Conservation (phyloP, 2,113 vertebrate species). For the Pluvialis apricaria region DNA sequence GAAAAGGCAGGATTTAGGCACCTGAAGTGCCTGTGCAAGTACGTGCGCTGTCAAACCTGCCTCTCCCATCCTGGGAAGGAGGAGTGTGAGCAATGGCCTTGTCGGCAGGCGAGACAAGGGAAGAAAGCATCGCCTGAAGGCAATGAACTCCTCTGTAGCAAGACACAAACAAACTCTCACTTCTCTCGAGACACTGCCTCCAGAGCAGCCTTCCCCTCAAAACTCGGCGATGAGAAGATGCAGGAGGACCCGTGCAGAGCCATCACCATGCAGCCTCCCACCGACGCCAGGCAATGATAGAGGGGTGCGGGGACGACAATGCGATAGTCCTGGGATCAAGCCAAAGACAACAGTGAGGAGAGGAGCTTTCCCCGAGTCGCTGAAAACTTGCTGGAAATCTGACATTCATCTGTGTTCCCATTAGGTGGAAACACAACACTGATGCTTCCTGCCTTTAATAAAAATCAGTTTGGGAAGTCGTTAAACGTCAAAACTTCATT, state of each 20-base stretch:
- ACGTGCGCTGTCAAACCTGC: background rate
- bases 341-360: conserved; percentile 3
- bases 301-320: conserved; percentile 79
- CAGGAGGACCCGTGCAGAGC: conserved; percentile 75
- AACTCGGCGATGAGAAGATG: conserved; percentile 78
- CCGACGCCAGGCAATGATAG: conserved; percentile 91
- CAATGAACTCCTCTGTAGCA: fast-evolving
- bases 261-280: conserved; percentile 81
- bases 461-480: background rate
- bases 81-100: fast-evolving
- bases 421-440: background rate
- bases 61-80: fast-evolving
- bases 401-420: fast-evolving
- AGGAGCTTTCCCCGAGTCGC: background rate
- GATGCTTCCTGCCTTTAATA: background rate
- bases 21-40: background rate
- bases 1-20: background rate
- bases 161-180: conserved; percentile 62
- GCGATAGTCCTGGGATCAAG: conserved; percentile 64
- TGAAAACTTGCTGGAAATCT: background rate
- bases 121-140: background rate
- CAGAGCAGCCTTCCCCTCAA: conserved; percentile 77
- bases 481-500: background rate
- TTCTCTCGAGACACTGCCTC: conserved; percentile 82
- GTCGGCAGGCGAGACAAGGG: background rate